Conservation (phyloP, 1,140 invertebrate genomes). For the Macrostomum lignano region DNA sequence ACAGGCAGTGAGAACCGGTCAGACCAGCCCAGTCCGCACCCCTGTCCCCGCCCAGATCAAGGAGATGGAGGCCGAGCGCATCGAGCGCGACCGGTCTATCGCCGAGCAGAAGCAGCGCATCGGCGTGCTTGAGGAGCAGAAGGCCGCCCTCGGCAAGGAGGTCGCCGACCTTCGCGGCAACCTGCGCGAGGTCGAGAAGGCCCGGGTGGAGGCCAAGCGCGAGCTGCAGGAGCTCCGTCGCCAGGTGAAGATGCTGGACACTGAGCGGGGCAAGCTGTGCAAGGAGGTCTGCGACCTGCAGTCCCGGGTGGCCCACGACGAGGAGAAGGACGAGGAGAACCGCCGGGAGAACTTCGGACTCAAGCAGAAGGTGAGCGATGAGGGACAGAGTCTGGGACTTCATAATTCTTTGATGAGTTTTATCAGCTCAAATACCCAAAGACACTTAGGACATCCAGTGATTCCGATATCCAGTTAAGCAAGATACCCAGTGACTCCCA, state of each 20-base stretch:
- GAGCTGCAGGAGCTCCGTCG: conserved; percentile 25
- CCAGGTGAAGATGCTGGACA: conserved; percentile 24
- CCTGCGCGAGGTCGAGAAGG: conserved; percentile 46
- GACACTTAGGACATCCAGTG: too few species aligned
- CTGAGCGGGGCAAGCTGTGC: conserved; percentile 21
- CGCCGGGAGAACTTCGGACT: conserved; percentile 20
- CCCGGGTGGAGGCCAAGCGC: conserved; percentile 28
- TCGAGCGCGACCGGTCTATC: not conserved
- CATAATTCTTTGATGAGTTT: too few species aligned
- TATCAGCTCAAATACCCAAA: too few species aligned
- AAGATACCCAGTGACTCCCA: too few species aligned
- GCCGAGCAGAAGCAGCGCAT: not conserved
- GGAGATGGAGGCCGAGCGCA: conserved; percentile 1
- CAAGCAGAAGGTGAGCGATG: conserved; percentile 29
- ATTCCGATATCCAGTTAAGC: too few species aligned
- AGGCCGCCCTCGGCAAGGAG: conserved; percentile 36
- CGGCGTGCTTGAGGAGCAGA: conserved; percentile 44
- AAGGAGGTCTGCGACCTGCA: conserved; percentile 48
- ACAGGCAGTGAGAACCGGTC: too few species aligned
- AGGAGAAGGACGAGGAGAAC: conserved; percentile 45
- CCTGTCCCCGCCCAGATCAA: too few species aligned
- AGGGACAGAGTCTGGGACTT: not conserved
- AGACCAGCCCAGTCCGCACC: too few species aligned
- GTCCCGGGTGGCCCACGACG: conserved; percentile 40
- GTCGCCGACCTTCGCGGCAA: conserved; percentile 39